Evolutionary conservation across 2,888 invertebrate genomes (phyloP), one percentile per base, ranked within the genome.

Genomic region (Entomobrya proxima): DNA sequence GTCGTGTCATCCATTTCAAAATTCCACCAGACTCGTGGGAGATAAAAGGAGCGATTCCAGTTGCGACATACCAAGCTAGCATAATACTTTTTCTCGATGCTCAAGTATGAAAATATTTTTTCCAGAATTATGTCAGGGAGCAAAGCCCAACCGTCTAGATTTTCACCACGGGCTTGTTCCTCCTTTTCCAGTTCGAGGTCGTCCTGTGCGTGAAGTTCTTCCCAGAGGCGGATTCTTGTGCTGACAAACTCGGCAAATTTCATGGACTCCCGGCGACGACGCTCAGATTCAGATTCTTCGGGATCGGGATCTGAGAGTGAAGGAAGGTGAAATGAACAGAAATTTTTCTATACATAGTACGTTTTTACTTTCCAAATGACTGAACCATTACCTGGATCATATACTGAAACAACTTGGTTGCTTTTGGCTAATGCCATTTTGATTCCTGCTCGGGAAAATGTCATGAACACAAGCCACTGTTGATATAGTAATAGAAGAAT

Each of bases 71-170:
- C 96, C 91, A 95, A 92, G 76, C 96, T 96, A 0, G 95, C 95
- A 90, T 94, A 94, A 91, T 96, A 96, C 32, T 95, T 93, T 90
- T 96, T 94, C 64, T 94, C 93, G 50, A 95, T 94, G 0, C 93
- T 93, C 58, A 96, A 92, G 90, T 95, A 93, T 0, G 94, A 92
- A 91, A 95, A 96, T 80, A 96, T 94, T 91, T 94, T 93, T 91
- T 96, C 96, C 52, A 96, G 91, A 2, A 96, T 91, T 30, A 96
- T 92, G 90, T 96, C 95, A 0, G 96, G 96, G 15, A 96, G 91
- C 85, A 93, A 92, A 85, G 93, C 93, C 96, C 96, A 96, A 67
- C 90, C 90, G 9, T 75, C 67, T n/a, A 77, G 32, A 77, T 90
- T 90, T 79, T 87, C 88, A 21, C 89, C 89, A 21, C 88, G 50